These are phyloP conservation scores for Sakesphorus luctuosus DNA, from an alignment of 2,113 vertebrate species.

Conservation along the genomic window DNA sequence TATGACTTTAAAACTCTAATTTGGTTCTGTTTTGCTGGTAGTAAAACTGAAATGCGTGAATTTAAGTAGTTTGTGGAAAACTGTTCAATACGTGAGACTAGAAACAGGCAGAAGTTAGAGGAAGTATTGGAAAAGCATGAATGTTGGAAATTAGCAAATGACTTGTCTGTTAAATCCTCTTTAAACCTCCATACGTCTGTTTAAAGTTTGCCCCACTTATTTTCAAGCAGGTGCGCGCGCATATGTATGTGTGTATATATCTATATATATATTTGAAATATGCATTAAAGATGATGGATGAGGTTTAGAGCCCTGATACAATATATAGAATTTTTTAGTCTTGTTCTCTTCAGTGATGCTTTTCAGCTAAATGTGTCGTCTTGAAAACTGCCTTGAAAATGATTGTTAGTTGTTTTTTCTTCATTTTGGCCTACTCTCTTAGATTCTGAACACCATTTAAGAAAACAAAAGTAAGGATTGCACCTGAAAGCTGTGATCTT, in stretches of 20 bases:
- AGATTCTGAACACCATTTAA: background rate
- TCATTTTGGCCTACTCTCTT: constrained; percentile 15
- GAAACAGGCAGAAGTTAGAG: constrained; percentile 64
- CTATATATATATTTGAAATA: constrained; percentile 45
- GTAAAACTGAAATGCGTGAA: constrained; percentile 44
- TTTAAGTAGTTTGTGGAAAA: constrained; percentile 56
- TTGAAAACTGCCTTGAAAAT: constrained; percentile 75
- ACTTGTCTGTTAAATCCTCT: constrained; percentile 69
- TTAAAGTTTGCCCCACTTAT: constrained; percentile 57
- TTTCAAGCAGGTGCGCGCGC: constrained; percentile 68
- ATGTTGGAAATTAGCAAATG: constrained; percentile 68
- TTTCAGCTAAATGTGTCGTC: constrained; percentile 65
- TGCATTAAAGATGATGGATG: constrained; percentile 71
- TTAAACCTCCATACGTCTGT: constrained; percentile 56
- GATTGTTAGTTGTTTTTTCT: constrained; percentile 21
- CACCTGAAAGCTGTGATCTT: constrained; percentile 33
- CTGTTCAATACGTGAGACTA: constrained; percentile 61
- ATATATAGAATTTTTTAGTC: constrained; percentile 47
- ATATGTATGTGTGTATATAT: constrained; percentile 46
- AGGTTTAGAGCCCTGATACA: constrained; percentile 67
- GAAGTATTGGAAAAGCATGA: constrained; percentile 54
- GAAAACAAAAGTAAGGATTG: background rate
- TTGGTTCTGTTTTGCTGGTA: constrained; percentile 47
- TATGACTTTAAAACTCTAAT: constrained; percentile 45
- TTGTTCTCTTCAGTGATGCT: constrained; percentile 68